These are phyloP conservation scores for Phyllotreta striolata DNA, from an alignment of 2,888 invertebrate species.

Conservation along the genomic window DNA sequence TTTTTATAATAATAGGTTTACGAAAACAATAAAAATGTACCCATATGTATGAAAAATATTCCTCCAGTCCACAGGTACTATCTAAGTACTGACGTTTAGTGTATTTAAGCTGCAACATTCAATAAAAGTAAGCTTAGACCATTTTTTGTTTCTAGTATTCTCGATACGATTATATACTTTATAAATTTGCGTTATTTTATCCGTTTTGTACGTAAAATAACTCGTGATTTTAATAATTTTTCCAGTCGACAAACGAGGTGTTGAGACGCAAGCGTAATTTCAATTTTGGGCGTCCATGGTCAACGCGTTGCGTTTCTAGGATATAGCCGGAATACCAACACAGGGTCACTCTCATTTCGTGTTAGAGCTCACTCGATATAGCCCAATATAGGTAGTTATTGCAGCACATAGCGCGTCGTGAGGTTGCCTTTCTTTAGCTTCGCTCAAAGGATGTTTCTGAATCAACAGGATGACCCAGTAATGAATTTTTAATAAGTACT, in stretches of 20 bases:
- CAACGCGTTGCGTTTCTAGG: constrained; percentile 33
- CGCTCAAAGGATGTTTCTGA: constrained; percentile 21
- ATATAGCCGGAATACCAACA: constrained; percentile 32
- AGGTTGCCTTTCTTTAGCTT: constrained; percentile 2
- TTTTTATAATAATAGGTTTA: no score
- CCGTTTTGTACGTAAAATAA: no score
- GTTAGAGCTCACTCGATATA: constrained; percentile 5
- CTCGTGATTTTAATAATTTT: constrained; percentile 18
- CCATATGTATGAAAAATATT: no score
- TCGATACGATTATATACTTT: no score
- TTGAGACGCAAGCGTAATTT: constrained; percentile 46
- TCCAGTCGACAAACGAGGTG: constrained; percentile 24
- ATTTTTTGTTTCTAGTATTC: no score
- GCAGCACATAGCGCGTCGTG: constrained; percentile 13
- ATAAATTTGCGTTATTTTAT: no score
- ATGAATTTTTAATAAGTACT: constrained; percentile 4
- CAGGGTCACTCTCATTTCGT: constrained; percentile 22
- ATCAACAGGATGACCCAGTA: constrained; percentile 32
- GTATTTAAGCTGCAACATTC: no score
- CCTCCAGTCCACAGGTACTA: no score
- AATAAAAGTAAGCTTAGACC: no score
- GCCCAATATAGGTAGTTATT: constrained; percentile 1
- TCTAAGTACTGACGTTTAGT: no score
- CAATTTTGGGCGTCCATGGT: constrained; percentile 34
- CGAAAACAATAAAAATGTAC: no score